phyloP scores from a whole-genome alignment of 2,888 invertebrate genomes.

The Euplexia lucipara region DNA sequence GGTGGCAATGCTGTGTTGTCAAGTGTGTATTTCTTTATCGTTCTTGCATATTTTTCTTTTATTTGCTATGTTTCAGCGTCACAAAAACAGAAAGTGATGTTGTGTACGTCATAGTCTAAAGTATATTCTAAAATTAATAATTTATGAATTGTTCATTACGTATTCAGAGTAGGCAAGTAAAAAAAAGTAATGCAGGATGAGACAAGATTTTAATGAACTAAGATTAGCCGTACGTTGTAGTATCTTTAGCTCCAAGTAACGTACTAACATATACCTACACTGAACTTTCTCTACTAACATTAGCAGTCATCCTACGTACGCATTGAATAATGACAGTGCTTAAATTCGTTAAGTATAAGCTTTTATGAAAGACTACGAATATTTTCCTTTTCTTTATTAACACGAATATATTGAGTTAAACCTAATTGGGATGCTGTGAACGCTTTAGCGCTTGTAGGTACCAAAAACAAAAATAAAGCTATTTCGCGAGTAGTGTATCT shows the following conservation, averaged over 20 bases:
- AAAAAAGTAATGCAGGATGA: conserved; percentile 14
- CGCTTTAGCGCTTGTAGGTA: conserved; percentile 39
- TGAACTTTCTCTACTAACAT: conserved; percentile 49
- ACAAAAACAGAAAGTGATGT: conserved; percentile 28
- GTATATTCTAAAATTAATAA: not conserved
- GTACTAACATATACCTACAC: conserved; percentile 22
- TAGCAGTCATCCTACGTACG: conserved; percentile 47
- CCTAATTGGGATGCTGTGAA: conserved; percentile 57
- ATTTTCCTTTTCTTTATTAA: conserved; percentile 57
- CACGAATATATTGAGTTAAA: conserved; percentile 55
- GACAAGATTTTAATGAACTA: conserved; percentile 29
- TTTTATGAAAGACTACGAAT: conserved; percentile 45
- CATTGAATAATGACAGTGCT: conserved; percentile 54
- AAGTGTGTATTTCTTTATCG: conserved; percentile 50
- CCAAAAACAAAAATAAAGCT: conserved; percentile 49
- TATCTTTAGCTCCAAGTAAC: conserved; percentile 15
- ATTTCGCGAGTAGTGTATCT: conserved; percentile 52
- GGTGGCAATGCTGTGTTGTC: conserved; percentile 52
- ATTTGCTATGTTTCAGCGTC: conserved; percentile 37
- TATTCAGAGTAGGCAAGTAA: conserved; percentile 18
- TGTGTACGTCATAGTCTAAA: not conserved
- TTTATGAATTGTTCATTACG: not conserved
- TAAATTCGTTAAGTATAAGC: conserved; percentile 52
- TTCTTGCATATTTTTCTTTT: conserved; percentile 38
- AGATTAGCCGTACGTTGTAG: conserved; percentile 25